Base-by-base conservation (phyloP, 1,140 invertebrate species). In the Trachymyrmex cornetzi region DNA sequence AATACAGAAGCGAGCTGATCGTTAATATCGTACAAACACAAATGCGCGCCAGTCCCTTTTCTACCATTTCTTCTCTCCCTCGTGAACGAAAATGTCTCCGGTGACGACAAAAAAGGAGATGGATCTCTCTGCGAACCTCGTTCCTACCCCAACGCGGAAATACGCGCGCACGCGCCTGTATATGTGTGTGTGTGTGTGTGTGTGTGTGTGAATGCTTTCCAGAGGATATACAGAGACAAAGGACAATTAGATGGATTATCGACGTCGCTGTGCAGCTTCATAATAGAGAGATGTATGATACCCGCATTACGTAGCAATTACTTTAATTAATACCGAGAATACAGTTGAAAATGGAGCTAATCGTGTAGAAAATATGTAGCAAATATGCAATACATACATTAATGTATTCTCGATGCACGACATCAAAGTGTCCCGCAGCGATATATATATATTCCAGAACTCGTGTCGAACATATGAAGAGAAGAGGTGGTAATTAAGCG, bases 241-340 rank as follows among this genome's bases (percentile, higher is more conserved):
- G 77, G 50, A 88, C 88, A 87, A 89, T 89, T 89, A 89, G 88
- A 77, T 80, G 77, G 88, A 86, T 88, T 81, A 77, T 87, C 63
- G 88, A 89, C 22, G 77, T 89, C 27, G 79, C 72, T 53, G 66
- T 19, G 80, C 50, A 59, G 67, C 67, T 48, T 74, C 80, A 34
- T 48, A 84, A 84, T 75, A 22, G 24, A n/a, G 44, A 84, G 59
- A 74, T 38, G 57, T 61, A 75, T 30, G 55, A 44, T 30, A 55
- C 69, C 69, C 80, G 80, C 69, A 84, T 84, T 84, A 75, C 38
- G 67, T 74, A 74, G 11, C 50, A 82, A 82, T 82, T 82, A 82
- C 67, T 74, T 82, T 61, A 81, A 81, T 81, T 81, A 82, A 82
- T 82, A 75, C n/a, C 38, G 69, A 44, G 14, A 66, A 74, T 34